Conservation (phyloP, 1,140 invertebrate species). For the Phymastichus coffea region DNA sequence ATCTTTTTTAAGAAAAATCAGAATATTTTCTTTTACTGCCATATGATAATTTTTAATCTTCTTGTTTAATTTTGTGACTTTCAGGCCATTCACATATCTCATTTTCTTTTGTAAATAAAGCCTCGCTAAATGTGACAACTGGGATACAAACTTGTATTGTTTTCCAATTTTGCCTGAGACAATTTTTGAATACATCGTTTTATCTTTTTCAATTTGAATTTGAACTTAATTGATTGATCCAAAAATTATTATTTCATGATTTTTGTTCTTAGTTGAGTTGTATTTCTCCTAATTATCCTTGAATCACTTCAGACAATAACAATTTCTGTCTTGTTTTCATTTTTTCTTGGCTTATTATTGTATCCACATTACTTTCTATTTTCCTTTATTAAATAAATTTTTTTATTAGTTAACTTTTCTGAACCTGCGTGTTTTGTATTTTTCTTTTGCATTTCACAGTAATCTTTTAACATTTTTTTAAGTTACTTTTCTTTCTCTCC, state of each 20-base stretch:
- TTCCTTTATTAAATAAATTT: no score
- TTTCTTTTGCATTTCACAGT: not conserved
- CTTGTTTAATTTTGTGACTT: not conserved
- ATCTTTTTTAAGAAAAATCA: slow-evolving; percentile 34
- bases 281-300: no score
- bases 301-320: no score
- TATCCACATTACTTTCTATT: no score
- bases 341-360: no score
- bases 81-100: not conserved
- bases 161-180: not conserved
- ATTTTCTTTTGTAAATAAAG: not conserved
- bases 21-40: not conserved
- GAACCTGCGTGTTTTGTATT: not conserved
- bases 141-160: not conserved
- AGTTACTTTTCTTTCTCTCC: not conserved
- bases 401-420: not conserved
- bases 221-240: no score
- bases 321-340: no score
- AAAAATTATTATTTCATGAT: no score
- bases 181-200: not conserved
- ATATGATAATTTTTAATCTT: not conserved
- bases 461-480: not conserved
- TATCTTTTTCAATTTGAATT: no score
- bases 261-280: no score
- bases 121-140: not conserved